A percentile compares a stretch with the other conserved stretches of the same genome.
Conservation (phyloP, 2,888 invertebrate genomes). For the Isotomurus palustris region DNA sequence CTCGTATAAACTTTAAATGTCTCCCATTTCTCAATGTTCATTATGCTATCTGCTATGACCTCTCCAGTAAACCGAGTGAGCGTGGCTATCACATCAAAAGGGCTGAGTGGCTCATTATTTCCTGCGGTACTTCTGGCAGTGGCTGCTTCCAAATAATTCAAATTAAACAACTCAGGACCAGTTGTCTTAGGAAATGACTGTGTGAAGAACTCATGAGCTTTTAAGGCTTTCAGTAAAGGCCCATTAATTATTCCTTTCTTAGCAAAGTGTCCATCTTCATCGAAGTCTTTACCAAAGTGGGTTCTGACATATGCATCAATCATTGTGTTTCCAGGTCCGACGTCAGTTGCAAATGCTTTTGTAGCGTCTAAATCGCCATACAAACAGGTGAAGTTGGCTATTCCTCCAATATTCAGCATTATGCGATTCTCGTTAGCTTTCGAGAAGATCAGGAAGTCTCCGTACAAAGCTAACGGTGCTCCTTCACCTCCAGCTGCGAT, state of each 20-base stretch:
- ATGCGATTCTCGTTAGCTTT: constrained; percentile 22
- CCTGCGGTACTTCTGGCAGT: neutral
- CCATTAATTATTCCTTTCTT: constrained; percentile 15
- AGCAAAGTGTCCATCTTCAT: constrained; percentile 23
- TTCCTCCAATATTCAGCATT: constrained; percentile 36
- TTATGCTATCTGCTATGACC: constrained; percentile 20
- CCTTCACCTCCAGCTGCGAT: constrained; percentile 33
- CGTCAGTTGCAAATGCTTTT: constrained; percentile 21
- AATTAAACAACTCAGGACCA: constrained; percentile 31
- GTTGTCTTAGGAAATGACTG: constrained; percentile 25
- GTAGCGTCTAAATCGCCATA: constrained; percentile 6
- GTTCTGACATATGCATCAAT: constrained; percentile 18
- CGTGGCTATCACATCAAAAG: constrained; percentile 23
- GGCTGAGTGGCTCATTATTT: neutral
- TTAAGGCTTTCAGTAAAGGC: constrained; percentile 14
- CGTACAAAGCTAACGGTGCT: constrained; percentile 30
- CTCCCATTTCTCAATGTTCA: neutral
- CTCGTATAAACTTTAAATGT: constrained; percentile 18
- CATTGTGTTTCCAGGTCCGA: constrained; percentile 35
- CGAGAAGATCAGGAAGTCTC: constrained; percentile 31
- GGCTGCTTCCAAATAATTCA: constrained; percentile 11
- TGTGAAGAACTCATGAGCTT: constrained; percentile 19
- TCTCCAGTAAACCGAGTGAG: constrained; percentile 28
- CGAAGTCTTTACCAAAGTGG: constrained; percentile 14
- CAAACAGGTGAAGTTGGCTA: constrained; percentile 30